Conservation (phyloP, 2,113 vertebrate species). For the Entelurus aequoreus region DNA sequence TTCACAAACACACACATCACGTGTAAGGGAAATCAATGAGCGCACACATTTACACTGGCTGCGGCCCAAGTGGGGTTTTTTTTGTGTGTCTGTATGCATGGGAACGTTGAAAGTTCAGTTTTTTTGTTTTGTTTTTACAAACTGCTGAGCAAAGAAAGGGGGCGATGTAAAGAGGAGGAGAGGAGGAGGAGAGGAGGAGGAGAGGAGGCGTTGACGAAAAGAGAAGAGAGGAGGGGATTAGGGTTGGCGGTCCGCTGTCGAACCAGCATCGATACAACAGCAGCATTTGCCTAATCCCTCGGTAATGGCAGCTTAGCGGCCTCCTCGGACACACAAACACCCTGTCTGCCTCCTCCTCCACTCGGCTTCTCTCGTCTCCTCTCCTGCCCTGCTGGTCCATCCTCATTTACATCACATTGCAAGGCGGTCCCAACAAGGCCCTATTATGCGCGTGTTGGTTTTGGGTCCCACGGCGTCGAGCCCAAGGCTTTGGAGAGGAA, state of each 20-base stretch:
- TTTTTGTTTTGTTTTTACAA: conserved; percentile 28
- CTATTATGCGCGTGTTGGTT: conserved; percentile 77
- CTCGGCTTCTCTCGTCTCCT: conserved; percentile 56
- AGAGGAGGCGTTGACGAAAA: conserved; percentile 60
- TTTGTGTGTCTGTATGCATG: conserved; percentile 32
- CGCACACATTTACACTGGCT: conserved; percentile 62
- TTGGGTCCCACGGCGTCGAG: conserved; percentile 64
- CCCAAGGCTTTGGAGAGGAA: conserved; percentile 58
- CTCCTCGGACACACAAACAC: conserved; percentile 74
- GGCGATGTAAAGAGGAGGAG: conserved; percentile 46
- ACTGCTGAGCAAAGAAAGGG: conserved; percentile 17
- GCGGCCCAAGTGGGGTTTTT: conserved; percentile 43
- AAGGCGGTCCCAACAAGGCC: conserved; percentile 71
- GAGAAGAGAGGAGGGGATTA: conserved; percentile 73
- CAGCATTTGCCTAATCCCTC: conserved; percentile 79
- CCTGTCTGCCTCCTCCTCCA: conserved; percentile 60
- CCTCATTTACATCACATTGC: conserved; percentile 80
- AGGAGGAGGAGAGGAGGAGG: conserved; percentile 62
- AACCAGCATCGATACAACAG: conserved; percentile 75
- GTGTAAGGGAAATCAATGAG: conserved; percentile 68
- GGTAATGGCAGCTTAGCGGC: conserved; percentile 78
- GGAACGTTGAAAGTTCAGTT: conserved; percentile 54
- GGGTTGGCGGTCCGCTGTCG: conserved; percentile 67
- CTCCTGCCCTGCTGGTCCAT: conserved; percentile 51
- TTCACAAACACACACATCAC: conserved; percentile 46